Evolutionary conservation across 2,797 vertebrate genomes (phyloP), one percentile per base, ranked within the genome.

Genomic region (Enteromius fasciolatus): DNA sequence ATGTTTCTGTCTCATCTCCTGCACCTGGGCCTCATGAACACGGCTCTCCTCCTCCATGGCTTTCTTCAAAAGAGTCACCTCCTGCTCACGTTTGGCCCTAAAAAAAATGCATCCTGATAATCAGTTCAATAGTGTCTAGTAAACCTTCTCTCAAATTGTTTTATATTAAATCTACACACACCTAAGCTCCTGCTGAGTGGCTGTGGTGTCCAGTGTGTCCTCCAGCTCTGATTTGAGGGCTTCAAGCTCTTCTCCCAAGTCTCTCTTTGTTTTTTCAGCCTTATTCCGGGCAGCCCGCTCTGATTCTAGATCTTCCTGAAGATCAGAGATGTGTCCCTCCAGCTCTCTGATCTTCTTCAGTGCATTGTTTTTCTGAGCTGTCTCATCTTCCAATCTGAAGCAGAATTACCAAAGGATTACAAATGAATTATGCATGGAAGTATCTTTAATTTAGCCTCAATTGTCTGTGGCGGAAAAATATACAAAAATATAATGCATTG

Each of bases 1-100:
- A 85, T 99, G 97, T 82, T 97, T 99, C 92, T 97, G 97, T 85
- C 97, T 93, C 95, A 99, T 95, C 75, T 99, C 97, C 85, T 99
- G 98, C 54, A 99, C 92, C 83, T 97, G 97, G 4, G 96, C 94
- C 87, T 99, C 97, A 0, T 98, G 97, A 84, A 91, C 93, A 17
- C 96, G 93, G 0, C 94, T 95, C 91, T 99, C 97, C 9, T 99
- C 97, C 0, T 99, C 98, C 87, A 99, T 94, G 2, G 96, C 94
- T 87, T 87, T 96, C 91, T 98, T 99, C 87, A 99, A 89, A 87
- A 96, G 90, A 0, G 95, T 95, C 84, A 99, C 97, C 80, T 99
- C 97, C 89, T 98, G 98, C 85, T 99, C 97, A 46, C 97, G 94
- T 92, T 98, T 98, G 0, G 96, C 96, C 86, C 98, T 95, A 87